Conservation (phyloP, 2,113 vertebrate genomes). For the Raja brachyura region DNA sequence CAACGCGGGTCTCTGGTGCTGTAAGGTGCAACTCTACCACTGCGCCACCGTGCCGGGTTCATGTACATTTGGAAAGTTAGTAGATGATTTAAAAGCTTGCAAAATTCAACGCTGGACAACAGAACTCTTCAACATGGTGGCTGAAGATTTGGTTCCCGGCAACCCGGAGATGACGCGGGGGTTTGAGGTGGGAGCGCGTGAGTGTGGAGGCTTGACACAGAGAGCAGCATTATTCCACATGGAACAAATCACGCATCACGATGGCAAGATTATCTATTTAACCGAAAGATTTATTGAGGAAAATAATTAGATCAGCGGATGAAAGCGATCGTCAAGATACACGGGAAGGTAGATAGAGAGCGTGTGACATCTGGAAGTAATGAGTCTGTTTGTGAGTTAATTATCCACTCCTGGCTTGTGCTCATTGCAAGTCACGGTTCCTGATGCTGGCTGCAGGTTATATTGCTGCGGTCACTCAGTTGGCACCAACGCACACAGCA, state of each 20-base stretch:
- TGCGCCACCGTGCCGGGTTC: too few relatives aligned
- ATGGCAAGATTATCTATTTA: not conserved
- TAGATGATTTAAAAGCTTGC: too few relatives aligned
- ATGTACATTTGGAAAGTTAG: too few relatives aligned
- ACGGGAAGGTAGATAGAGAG: not conserved
- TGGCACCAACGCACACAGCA: not conserved
- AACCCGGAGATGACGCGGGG: not conserved
- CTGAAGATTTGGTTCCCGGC: not conserved
- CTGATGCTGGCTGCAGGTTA: not conserved
- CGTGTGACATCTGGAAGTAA: not conserved
- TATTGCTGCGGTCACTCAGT: too few relatives aligned
- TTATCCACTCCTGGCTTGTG: not conserved
- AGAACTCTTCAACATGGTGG: not conserved
- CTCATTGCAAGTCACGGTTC: not conserved
- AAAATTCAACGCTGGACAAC: not conserved
- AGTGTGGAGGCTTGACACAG: not conserved
- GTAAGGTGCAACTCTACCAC: too few relatives aligned
- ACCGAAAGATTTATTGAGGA: not conserved
- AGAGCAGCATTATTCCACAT: not conserved
- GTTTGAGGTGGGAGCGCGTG: not conserved
- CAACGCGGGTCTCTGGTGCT: too few relatives aligned
- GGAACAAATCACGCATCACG: not conserved
- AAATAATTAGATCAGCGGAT: slow-evolving; percentile 8
- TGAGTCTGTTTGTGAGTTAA: not conserved
- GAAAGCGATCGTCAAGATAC: not conserved